Evolutionary conservation across 1,140 invertebrate species (phyloP).

Genomic region (Vollenhovia emeryi): DNA sequence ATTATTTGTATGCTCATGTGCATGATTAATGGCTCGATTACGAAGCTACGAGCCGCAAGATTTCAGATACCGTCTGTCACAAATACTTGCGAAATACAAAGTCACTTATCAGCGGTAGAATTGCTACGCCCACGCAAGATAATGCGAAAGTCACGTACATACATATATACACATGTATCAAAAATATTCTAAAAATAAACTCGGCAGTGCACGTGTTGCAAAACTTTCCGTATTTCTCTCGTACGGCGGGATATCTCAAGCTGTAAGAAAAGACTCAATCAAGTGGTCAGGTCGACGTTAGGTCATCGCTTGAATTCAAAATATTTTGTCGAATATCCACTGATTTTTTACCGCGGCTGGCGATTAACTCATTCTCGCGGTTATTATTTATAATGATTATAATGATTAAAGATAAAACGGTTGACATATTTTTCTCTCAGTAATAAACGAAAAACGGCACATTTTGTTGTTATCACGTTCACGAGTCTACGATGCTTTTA

Average conservation of each 20-base stretch:
- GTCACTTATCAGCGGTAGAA: slow-evolving; percentile 58
- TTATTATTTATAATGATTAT: too few relatives aligned
- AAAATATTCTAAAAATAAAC: slow-evolving; percentile 63
- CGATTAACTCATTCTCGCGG: neutral
- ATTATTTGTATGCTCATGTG: neutral
- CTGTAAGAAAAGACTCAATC: slow-evolving; percentile 18
- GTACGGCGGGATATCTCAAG: neutral
- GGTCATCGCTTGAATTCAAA: slow-evolving; percentile 60
- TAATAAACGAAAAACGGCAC: neutral
- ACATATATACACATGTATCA: slow-evolving; percentile 4
- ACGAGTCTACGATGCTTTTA: neutral
- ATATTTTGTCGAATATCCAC: slow-evolving; percentile 55
- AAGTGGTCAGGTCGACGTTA: neutral
- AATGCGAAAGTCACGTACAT: slow-evolving; percentile 42
- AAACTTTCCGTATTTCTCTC: slow-evolving; percentile 26
- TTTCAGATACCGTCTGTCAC: slow-evolving; percentile 26
- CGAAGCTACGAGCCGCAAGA: neutral
- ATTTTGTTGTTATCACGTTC: neutral
- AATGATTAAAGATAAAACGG: neutral
- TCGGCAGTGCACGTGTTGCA: neutral
- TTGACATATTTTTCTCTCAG: neutral
- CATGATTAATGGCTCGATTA: slow-evolving; percentile 28
- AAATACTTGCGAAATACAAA: slow-evolving; percentile 37
- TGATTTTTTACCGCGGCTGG: neutral
- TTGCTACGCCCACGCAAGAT: slow-evolving; percentile 76